Base-by-base conservation (phyloP, 2,113 vertebrate genomes). In the Sceloporus undulatus region DNA sequence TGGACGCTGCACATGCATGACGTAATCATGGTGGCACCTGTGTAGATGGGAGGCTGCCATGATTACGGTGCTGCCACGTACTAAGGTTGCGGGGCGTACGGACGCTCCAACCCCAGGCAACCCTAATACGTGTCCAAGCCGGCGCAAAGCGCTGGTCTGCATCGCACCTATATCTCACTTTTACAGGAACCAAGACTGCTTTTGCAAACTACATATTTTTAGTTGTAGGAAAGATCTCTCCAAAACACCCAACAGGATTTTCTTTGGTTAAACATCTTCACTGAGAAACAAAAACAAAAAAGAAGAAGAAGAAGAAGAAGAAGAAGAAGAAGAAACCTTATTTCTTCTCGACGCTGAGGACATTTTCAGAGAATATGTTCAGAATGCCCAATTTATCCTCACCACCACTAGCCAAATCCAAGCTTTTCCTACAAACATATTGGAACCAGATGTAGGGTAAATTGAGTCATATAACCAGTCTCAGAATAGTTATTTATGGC, bases 371-470 rank as follows among this genome's bases (percentile, higher is more conserved):
- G 59, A 56, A 66, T 27, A 16, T n/a, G 8, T 56, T 74, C 9
- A 75, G 83, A 89, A 84, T 91, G 21, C 40, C 59, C 40, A 48
- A 87, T 85, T 29, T 81, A 27, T 85, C 86, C 79, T 91, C 1
- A 2, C 56, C 3, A 66, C 82, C 65, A 84, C 66, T 68, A 62
- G 92, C 59, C 84, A 87, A 81, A 75, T 80, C 70, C 86, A 88
- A 86, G 25, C 23, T 82, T 70, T 62, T 80, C 89, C 84, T 73
- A 27, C 71, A 85, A 88, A 79, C 34, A 80, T 87, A 83, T 38
- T 82, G 82, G 80, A 92, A 65, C 76, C 85, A 91, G 59, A 82
- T 90, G 82, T 52, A 84, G 68, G 84, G 82, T 88, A 82, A 90
- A 93, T 75, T 74, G 86, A 80, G 82, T 85, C 83, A 88, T 27